phyloP scores from a whole-genome alignment of 2,888 invertebrate species.

The Brachyptera putata region DNA sequence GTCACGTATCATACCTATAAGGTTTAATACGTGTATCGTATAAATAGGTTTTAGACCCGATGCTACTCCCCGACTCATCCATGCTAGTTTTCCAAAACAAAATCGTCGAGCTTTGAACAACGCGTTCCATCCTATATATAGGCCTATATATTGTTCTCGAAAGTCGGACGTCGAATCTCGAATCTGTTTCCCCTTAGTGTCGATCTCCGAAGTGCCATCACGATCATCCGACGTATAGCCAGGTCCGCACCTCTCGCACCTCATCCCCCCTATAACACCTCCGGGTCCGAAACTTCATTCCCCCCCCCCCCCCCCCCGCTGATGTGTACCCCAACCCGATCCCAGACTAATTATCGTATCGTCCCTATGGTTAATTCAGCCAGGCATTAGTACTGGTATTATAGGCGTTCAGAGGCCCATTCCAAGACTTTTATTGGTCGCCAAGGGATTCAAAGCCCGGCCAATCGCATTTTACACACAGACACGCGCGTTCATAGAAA shows the following conservation, averaged over 20 bases:
- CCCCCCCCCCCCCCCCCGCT: conserved; percentile 33
- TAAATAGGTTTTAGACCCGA: too few relatives aligned
- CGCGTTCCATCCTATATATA: too few relatives aligned
- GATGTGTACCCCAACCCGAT: conserved; percentile 31
- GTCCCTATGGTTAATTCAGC: conserved; percentile 44
- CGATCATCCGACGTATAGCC: too few relatives aligned
- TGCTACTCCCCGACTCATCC: too few relatives aligned
- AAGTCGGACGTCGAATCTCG: too few relatives aligned
- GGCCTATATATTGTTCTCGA: too few relatives aligned
- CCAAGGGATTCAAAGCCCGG: conserved; percentile 43
- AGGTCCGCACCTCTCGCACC: too few relatives aligned
- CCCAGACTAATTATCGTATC: conserved; percentile 32
- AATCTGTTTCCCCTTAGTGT: too few relatives aligned
- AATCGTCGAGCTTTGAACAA: too few relatives aligned
- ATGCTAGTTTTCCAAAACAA: too few relatives aligned
- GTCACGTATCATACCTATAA: too few relatives aligned
- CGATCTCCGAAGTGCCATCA: conserved; percentile 12
- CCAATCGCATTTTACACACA: conserved; percentile 27
- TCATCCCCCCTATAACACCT: conserved; percentile 40
- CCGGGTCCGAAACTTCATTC: conserved; percentile 24
- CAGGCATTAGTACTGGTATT: conserved; percentile 62
- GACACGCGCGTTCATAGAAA: not conserved
- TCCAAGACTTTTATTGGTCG: conserved; percentile 62
- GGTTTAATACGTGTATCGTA: too few relatives aligned
- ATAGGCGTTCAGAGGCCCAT: conserved; percentile 66